Evolutionary conservation across 1,140 invertebrate species (phyloP), one percentile per base, ranked within the genome.

Genomic region (Drosophila guanche): DNA sequence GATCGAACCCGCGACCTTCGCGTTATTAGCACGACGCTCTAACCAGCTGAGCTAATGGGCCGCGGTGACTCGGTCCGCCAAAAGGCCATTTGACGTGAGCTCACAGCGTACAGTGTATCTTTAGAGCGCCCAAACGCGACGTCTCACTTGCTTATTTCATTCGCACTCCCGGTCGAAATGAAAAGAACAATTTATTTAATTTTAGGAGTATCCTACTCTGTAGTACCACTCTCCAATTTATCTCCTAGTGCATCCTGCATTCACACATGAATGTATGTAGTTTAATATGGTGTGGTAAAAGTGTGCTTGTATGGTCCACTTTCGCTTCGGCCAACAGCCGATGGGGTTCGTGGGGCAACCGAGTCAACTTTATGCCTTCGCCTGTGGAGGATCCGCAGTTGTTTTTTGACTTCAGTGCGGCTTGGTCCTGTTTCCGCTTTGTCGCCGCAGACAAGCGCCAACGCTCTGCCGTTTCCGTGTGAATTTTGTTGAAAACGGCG

Each of bases 1-100:
- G 92, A 93, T 93, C 93, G 93, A 93, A 93, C 93, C 92, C 92
- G 91, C 92, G 92, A 93, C 92, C 93, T 93, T 93, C 93, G 93
- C 93, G 93, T 93, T 93, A 92, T 92, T 92, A 92, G 92, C 92
- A 92, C 92, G 92, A 92, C 92, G 92, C 92, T 92, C 91, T 92
- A 92, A 92, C 92, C 92, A 92, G 76, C 92, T 92, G 92, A 92
- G 92, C 92, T 92, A 92, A 92, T 92, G 91, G 91, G 92, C 91
- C 91, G 25, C 43, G 62, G 1, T 48, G 33, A 16, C 5, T 5
- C 0, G 5, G 1, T 7, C 20, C 20, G 8, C 2, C 33, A 4
- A 48, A 56, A 14, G 22, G n/a, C 7, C 6, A 63, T 2, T 41
- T 65, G 0, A 23, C 6, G 5, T 3, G n/a, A 0, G 2, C 33